These are phyloP conservation scores for Apteryx mantelli DNA, from an alignment of 2,113 vertebrate species.

Conservation along the genomic window DNA sequence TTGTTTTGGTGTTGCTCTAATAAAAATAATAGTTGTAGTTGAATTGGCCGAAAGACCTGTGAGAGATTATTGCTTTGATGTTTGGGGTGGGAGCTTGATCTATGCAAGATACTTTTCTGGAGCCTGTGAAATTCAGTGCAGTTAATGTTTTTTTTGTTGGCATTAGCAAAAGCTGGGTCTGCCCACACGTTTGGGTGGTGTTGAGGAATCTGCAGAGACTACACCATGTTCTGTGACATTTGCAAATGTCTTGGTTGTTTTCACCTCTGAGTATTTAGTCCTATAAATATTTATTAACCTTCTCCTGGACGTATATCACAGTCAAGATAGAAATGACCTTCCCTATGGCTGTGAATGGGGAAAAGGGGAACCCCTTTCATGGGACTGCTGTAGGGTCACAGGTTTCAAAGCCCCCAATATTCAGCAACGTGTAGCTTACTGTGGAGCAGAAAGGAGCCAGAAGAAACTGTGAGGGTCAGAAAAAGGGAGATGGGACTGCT, in stretches of 20 bases:
- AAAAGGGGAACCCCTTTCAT: neutral
- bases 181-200: neutral
- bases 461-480: neutral
- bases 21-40: accelerated
- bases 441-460: neutral
- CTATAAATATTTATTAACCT: constrained; percentile 42
- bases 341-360: neutral
- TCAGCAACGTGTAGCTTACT: accelerated
- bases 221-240: neutral
- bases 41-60: neutral
- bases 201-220: neutral
- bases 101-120: neutral
- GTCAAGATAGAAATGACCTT: neutral
- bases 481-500: neutral
- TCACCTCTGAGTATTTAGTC: neutral
- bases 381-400: neutral
- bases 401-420: accelerated
- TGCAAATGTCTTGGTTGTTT: neutral
- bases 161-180: neutral
- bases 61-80: neutral
- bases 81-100: neutral
- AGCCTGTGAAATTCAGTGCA: neutral
- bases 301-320: neutral
- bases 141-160: neutral
- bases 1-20: neutral